Conservation (phyloP, 2,888 invertebrate species). For the Odontothrips loti region DNA sequence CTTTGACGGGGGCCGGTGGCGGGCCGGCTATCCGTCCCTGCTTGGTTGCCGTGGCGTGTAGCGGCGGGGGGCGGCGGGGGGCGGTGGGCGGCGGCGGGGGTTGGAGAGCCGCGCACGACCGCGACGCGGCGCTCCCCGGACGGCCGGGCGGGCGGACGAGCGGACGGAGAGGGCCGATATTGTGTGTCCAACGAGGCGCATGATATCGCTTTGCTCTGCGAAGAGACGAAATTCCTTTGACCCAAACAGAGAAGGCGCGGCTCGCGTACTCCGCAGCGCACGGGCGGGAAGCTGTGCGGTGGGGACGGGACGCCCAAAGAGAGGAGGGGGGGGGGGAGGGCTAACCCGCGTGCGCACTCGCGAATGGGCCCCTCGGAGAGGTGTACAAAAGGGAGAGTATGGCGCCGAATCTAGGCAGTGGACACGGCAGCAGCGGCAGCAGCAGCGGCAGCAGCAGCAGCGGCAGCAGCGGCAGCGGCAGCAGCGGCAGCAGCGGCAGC, state of each 20-base stretch:
- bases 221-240: constrained; percentile 20
- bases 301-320: neutral
- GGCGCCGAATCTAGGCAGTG: neutral
- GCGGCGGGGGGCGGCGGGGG: neutral
- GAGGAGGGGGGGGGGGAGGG: neutral
- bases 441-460: too few species aligned
- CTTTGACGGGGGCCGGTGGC: too few species aligned
- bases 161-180: neutral
- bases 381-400: neutral
- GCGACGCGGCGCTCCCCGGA: too few species aligned
- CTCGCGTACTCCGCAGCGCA: too few species aligned
- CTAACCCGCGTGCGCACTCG: neutral
- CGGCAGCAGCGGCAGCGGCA: too few species aligned
- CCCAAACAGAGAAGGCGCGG: constrained; percentile 8
- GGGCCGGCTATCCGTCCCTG: too few species aligned
- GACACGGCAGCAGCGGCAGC: too few species aligned
- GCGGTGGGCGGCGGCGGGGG: neutral
- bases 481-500: too few species aligned
- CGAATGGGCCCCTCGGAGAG: neutral
- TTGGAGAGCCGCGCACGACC: too few species aligned
- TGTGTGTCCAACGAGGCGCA: constrained; percentile 23
- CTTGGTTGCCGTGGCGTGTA: neutral
- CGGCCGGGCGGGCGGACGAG: neutral
- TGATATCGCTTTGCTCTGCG: constrained; percentile 13
- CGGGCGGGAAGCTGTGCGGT: neutral